Evolutionary conservation across 2,113 vertebrate species (phyloP), one percentile per base, ranked within the genome.

Genomic region (Sinocyclocheilus maitianheensis): DNA sequence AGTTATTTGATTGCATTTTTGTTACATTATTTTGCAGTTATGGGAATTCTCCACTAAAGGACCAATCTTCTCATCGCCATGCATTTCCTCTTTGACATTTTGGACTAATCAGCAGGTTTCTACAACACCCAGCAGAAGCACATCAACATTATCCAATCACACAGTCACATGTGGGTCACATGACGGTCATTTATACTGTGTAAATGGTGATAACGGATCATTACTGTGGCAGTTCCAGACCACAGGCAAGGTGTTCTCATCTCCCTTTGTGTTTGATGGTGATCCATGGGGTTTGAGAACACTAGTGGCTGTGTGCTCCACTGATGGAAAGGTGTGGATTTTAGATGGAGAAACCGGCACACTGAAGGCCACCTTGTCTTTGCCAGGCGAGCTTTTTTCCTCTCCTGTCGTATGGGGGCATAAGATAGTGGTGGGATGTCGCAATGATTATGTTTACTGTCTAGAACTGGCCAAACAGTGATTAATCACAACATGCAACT

Each of bases 31-130:
- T 43, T 74, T 88, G 18, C 89, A 99, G 98, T 90, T 96, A 81
- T 99, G 98, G 98, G 92, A 95, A 55, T 96, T 96, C 85, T 74
- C 91, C 80, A 96, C 97, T 1, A 87, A 90, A 22, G 98, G 95
- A 13, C 96, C 98, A 0, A 94, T 99, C 83, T 99, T 99, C 94
- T 99, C 98, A 24, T 99, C 97, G 1, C 97, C 96, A 0, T 97
- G 97, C 84, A 62, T 96, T 81, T 71, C 34, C 53, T 94, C 94
- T 5, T 82, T 88, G 69, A 93, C 93, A 90, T 72, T 84, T 85
- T 18, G 43, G 40, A 34, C 94, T 86, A 84, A 92, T 88, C 91
- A 93, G 90, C 93, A 91, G 87, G 81, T 97, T 84, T 97, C 96
- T 90, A 96, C 95, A 58, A 97, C 96, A 77, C 96, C 98, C 0